phyloP scores from a whole-genome alignment of 2,797 vertebrate genomes.

The Nyctibius grandis region DNA sequence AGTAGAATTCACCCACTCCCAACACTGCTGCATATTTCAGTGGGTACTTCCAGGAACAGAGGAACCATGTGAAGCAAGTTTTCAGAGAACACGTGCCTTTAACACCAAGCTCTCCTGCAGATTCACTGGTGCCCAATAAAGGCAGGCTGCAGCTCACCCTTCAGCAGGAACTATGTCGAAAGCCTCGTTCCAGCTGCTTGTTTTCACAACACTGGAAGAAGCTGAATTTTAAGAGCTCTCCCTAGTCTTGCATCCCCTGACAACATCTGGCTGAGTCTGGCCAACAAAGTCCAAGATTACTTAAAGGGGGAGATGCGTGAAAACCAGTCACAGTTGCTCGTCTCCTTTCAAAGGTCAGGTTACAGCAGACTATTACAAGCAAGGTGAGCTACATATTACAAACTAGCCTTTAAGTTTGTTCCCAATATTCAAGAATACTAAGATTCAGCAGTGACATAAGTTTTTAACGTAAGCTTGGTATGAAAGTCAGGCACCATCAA shows the following conservation, averaged over 20 bases:
- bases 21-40: background rate
- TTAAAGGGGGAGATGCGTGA: background rate
- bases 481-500: background rate
- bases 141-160: background rate
- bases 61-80: background rate
- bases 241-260: background rate
- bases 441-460: background rate
- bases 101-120: background rate
- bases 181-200: background rate
- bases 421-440: background rate
- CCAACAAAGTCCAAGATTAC: background rate
- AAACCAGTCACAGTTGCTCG: accelerated
- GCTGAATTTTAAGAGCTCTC: background rate
- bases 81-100: background rate
- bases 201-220: background rate
- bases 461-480: background rate
- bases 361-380: background rate
- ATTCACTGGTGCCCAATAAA: background rate
- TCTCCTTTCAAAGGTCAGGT: background rate
- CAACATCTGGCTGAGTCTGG: background rate
- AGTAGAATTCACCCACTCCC: background rate
- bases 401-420: background rate
- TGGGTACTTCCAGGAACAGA: background rate
- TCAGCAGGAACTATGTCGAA: background rate
- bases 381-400: background rate